Percentiles rank a stretch among this genome's conserved stretches.
These are phyloP conservation scores for Paratrypauchen microcephalus DNA, from an alignment of 2,797 vertebrate genomes.

Conservation along the genomic window DNA sequence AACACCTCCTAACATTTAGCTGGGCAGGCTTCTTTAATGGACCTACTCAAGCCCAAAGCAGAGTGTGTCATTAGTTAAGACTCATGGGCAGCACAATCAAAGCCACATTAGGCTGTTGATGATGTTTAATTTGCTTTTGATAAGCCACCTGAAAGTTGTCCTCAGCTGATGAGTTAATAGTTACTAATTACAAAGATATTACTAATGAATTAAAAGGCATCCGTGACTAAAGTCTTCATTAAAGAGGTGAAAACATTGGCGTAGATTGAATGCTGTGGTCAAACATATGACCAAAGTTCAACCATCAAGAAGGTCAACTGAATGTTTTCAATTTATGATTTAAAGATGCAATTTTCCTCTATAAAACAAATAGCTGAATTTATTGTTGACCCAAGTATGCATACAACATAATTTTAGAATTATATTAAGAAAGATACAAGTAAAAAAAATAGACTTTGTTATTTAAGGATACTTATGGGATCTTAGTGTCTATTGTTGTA, in stretches of 20 bases:
- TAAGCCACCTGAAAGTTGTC: slow-evolving; percentile 66
- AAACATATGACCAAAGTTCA: slow-evolving; percentile 17
- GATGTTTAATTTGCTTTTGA: slow-evolving; percentile 76
- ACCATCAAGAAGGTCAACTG: neutral
- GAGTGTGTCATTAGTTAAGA: slow-evolving; percentile 68
- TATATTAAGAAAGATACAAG: neutral
- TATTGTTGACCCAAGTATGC: neutral
- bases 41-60: slow-evolving; percentile 63
- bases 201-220: slow-evolving; percentile 60
- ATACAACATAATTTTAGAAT: neutral
- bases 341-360: neutral
- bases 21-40: slow-evolving; percentile 68
- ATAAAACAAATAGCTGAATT: neutral
- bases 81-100: slow-evolving; percentile 64
- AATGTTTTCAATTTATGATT: neutral
- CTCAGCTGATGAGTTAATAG: slow-evolving; percentile 53
- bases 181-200: slow-evolving; percentile 61
- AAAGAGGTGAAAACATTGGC: slow-evolving; percentile 21
- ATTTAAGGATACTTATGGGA: neutral
- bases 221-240: slow-evolving; percentile 29
- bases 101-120: slow-evolving; percentile 68
- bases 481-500: neutral
- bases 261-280: slow-evolving; percentile 12
- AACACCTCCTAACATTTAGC: slow-evolving; percentile 73
- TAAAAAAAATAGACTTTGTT: neutral